Conservation (phyloP, 2,113 vertebrate genomes). For the Syngnathus floridae region DNA sequence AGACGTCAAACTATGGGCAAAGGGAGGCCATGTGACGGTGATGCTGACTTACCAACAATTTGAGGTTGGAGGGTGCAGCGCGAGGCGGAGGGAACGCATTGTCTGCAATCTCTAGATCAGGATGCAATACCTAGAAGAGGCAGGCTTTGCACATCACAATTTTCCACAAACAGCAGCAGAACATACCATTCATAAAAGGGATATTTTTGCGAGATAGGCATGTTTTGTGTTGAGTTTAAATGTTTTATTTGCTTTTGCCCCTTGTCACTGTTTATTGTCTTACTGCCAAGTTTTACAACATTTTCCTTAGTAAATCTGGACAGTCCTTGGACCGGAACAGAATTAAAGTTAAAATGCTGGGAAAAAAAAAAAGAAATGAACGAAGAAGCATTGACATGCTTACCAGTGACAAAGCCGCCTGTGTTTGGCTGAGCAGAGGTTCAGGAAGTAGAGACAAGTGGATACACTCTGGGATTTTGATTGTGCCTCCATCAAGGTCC, state of each 20-base stretch:
- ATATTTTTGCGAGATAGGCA: background rate
- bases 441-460: conserved; percentile 93
- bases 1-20: conserved; percentile 2
- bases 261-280: background rate
- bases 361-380: background rate
- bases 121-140: conserved; percentile 85
- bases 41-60: conserved; percentile 85
- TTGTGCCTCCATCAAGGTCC: conserved; percentile 96
- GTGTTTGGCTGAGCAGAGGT: conserved; percentile 86
- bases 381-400: conserved; percentile 4
- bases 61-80: conserved; percentile 85
- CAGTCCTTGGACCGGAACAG: background rate
- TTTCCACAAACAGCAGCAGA: background rate
- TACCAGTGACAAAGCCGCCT: conserved; percentile 85
- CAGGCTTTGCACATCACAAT: background rate
- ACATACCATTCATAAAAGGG: too few relatives aligned
- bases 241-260: background rate
- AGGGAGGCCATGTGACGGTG: background rate
- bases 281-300: background rate
- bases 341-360: background rate
- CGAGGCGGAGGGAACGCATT: conserved; percentile 92
- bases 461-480: conserved; percentile 97
- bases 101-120: conserved; percentile 95
- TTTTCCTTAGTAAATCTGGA: background rate
- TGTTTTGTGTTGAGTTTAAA: background rate